A percentile compares a stretch with the other conserved stretches of the same genome.
Conservation (phyloP, 1,140 invertebrate species). For the Stegodyphus dumicola region DNA sequence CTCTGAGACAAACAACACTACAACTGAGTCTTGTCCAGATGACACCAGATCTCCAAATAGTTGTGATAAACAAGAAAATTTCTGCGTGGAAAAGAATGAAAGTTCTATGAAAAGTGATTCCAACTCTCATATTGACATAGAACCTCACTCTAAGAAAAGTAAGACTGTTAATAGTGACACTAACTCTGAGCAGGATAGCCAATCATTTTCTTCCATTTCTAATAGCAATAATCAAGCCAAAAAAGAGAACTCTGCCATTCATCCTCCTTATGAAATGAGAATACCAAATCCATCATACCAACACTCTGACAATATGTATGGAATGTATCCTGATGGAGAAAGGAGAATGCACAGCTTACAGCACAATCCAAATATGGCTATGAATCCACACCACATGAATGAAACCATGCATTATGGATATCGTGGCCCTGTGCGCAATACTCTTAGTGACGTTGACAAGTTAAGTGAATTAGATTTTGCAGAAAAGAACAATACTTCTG, state of each 20-base stretch:
- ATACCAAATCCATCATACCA: slow-evolving; percentile 19
- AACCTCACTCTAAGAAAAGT: slow-evolving; percentile 26
- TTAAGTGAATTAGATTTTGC: slow-evolving; percentile 37
- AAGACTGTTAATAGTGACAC: slow-evolving; percentile 26
- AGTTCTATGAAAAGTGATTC: slow-evolving; percentile 34
- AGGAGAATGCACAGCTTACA: slow-evolving; percentile 41
- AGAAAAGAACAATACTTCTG: slow-evolving; percentile 51
- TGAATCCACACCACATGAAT: slow-evolving; percentile 40
- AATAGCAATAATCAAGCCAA: slow-evolving; percentile 58
- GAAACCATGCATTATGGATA: slow-evolving; percentile 45
- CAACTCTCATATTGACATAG: background rate
- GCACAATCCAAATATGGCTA: slow-evolving; percentile 43
- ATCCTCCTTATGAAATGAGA: slow-evolving; percentile 46
- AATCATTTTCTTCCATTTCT: slow-evolving; percentile 51
- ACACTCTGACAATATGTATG: slow-evolving; percentile 46
- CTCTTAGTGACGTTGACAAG: slow-evolving; percentile 38
- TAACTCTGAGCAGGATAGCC: slow-evolving; percentile 43
- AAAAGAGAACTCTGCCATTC: slow-evolving; percentile 27
- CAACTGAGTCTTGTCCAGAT: slow-evolving; percentile 52
- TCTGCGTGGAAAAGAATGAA: slow-evolving; percentile 24
- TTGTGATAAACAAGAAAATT: slow-evolving; percentile 53
- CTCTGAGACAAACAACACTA: slow-evolving; percentile 47
- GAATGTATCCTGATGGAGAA: slow-evolving; percentile 41
- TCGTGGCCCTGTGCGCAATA: slow-evolving; percentile 4
- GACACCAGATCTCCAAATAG: slow-evolving; percentile 52